Conservation (phyloP, 2,113 vertebrate genomes). For the Tonatia bakeri region DNA sequence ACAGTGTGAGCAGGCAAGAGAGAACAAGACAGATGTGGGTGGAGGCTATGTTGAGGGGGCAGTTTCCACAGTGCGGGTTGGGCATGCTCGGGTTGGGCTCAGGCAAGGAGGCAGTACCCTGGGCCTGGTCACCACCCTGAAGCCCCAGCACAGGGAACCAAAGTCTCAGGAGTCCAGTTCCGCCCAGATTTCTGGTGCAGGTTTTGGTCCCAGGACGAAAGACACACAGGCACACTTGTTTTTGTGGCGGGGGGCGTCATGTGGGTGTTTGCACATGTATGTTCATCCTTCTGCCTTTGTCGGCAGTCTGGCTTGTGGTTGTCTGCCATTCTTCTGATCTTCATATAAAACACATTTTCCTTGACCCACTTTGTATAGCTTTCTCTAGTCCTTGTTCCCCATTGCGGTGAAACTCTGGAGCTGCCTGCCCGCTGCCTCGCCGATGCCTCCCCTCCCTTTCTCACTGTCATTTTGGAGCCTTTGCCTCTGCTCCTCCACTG, state of each 20-base stretch:
- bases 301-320: neutral
- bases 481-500: neutral
- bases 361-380: neutral
- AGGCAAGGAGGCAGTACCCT: neutral
- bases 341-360: neutral
- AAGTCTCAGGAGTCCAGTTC: neutral
- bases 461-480: neutral
- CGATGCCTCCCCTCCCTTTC: neutral
- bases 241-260: neutral
- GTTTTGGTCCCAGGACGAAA: neutral
- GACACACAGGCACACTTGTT: neutral
- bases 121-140: neutral
- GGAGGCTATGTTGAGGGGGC: neutral
- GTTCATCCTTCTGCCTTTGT: neutral
- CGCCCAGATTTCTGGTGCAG: neutral
- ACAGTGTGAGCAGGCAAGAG: neutral
- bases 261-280: neutral
- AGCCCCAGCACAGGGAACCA: neutral
- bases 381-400: neutral
- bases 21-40: neutral
- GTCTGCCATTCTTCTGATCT: neutral
- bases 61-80: neutral
- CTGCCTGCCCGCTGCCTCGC: neutral
- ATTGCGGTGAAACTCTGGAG: neutral
- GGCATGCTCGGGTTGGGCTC: neutral